Evolutionary conservation across 2,797 vertebrate species (phyloP).

Genomic region (Tarsius wallacei): DNA sequence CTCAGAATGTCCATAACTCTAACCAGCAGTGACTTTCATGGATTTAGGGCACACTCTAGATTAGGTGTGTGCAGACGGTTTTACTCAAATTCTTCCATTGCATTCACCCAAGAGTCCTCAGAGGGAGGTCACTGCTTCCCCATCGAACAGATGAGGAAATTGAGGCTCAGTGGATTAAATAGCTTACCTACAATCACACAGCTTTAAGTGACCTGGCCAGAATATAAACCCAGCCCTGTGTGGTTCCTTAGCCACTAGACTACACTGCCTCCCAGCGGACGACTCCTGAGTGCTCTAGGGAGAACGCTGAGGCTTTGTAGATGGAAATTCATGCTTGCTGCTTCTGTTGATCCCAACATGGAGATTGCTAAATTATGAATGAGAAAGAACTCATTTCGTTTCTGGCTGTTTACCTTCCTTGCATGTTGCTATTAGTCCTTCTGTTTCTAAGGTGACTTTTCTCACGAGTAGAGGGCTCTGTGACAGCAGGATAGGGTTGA

Average conservation of each 20-base stretch:
- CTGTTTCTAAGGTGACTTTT: background rate
- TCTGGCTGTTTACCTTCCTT: background rate
- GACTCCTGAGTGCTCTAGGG: background rate
- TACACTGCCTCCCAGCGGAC: background rate
- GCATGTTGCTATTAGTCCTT: background rate
- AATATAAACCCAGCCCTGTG: background rate
- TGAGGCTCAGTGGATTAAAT: background rate
- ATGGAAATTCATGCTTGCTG: background rate
- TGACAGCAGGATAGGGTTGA: background rate
- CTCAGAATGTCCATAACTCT: background rate
- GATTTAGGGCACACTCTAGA: background rate
- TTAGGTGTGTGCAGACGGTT: background rate
- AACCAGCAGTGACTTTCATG: background rate
- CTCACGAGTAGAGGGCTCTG: background rate
- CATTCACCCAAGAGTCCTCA: background rate
- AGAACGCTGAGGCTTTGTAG: background rate
- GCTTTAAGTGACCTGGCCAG: background rate
- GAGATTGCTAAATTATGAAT: background rate
- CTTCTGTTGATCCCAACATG: background rate
- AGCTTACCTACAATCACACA: background rate
- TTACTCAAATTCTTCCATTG: background rate
- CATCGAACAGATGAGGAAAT: background rate
- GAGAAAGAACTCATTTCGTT: conserved; percentile 39
- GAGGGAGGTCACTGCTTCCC: background rate
- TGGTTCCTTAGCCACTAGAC: background rate